Percentiles rank a stretch among this genome's conserved stretches.
These are phyloP conservation scores for Hypomecis punctinalis DNA, from an alignment of 2,888 invertebrate species.

Conservation along the genomic window DNA sequence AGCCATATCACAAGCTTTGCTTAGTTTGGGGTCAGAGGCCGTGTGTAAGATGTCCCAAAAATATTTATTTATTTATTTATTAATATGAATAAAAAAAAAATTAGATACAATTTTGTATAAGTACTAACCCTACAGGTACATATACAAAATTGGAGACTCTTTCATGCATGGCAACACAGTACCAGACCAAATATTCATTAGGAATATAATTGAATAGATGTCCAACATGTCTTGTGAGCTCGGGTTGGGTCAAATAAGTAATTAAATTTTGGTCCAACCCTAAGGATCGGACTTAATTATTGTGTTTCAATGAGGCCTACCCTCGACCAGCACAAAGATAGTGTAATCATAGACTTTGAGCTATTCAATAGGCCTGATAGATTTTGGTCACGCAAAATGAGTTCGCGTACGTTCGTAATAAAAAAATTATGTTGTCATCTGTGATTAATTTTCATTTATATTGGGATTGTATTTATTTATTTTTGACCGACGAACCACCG, in stretches of 20 bases:
- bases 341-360: conserved; percentile 20
- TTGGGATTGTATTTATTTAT: no score
- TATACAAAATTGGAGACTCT: not conserved
- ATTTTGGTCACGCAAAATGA: conserved; percentile 3
- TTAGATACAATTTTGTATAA: no score
- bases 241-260: conserved; percentile 62
- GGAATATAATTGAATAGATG: conserved; percentile 64
- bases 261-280: conserved; percentile 63
- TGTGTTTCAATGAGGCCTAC: conserved; percentile 45
- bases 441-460: no score
- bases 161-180: conserved; percentile 13
- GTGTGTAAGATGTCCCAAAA: no score
- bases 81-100: no score
- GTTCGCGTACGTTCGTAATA: no score
- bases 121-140: no score
- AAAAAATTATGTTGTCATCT: no score
- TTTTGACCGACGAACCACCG: no score
- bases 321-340: conserved; percentile 22
- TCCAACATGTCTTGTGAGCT: conserved; percentile 56
- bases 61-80: no score
- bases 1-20: no score
- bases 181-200: conserved; percentile 49
- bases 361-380: conserved; percentile 19
- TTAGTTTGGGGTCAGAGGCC: no score
- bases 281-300: conserved; percentile 58